A percentile compares a stretch with the other conserved stretches of the same genome.
phyloP scores from a whole-genome alignment of 1,140 invertebrate genomes.

The Drosophila mayri region DNA sequence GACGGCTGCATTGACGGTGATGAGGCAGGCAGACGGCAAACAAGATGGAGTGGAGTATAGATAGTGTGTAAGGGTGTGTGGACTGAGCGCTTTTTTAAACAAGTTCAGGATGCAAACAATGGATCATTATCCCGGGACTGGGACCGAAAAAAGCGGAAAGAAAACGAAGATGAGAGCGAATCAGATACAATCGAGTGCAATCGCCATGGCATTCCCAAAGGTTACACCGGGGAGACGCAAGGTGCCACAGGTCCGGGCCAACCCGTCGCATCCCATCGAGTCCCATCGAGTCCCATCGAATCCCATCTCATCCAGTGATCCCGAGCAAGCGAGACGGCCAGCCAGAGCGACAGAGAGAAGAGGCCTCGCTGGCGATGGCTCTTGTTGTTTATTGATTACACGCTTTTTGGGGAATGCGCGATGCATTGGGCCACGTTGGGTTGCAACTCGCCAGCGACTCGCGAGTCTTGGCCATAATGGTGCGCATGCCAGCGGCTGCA shows the following conservation, averaged over 20 bases:
- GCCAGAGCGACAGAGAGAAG: slow-evolving; percentile 23
- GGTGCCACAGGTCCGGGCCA: slow-evolving; percentile 51
- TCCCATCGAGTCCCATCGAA: slow-evolving; percentile 14
- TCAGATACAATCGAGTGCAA: slow-evolving; percentile 79
- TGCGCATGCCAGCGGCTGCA: slow-evolving; percentile 82
- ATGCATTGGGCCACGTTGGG: slow-evolving; percentile 65
- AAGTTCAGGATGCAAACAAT: slow-evolving; percentile 83
- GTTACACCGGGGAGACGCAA: slow-evolving; percentile 67
- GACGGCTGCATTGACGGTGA: slow-evolving; percentile 58
- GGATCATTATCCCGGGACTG: slow-evolving; percentile 77
- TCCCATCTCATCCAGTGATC: slow-evolving; percentile 24
- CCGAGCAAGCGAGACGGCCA: slow-evolving; percentile 16
- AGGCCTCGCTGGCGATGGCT: slow-evolving; percentile 72
- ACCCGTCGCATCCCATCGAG: slow-evolving; percentile 22
- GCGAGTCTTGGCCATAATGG: slow-evolving; percentile 76
- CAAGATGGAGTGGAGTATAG: slow-evolving; percentile 63
- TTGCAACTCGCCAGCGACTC: slow-evolving; percentile 30
- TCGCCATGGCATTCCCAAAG: slow-evolving; percentile 73
- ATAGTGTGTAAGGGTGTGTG: slow-evolving; percentile 34
- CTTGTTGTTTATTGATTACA: slow-evolving; percentile 83
- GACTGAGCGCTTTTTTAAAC: slow-evolving; percentile 74
- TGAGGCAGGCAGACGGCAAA: slow-evolving; percentile 44
- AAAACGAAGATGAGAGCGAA: slow-evolving; percentile 53
- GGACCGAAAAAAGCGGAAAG: slow-evolving; percentile 37
- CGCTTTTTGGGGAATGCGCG: slow-evolving; percentile 80